Percentiles rank a stretch among this genome's conserved stretches.
Conservation (phyloP, 2,797 vertebrate genomes). For the Harpagifer antarcticus region DNA sequence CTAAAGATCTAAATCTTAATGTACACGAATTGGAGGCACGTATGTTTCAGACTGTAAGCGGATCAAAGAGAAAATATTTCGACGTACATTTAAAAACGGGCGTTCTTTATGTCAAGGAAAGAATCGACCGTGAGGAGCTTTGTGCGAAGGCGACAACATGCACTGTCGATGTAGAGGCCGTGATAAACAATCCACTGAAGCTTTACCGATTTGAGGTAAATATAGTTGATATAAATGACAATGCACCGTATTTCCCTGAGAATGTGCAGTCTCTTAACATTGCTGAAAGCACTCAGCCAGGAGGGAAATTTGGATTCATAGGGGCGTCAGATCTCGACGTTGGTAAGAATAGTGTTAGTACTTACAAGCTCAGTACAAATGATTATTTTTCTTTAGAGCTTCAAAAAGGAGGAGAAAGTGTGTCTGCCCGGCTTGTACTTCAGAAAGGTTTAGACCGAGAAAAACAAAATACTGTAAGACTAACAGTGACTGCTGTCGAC, state of each 20-base stretch:
- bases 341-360: slow-evolving; percentile 67
- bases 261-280: slow-evolving; percentile 73
- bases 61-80: slow-evolving; percentile 75
- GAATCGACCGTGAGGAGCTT: slow-evolving; percentile 79
- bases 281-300: slow-evolving; percentile 77
- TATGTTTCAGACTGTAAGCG: slow-evolving; percentile 75
- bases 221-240: slow-evolving; percentile 77
- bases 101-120: slow-evolving; percentile 68
- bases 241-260: slow-evolving; percentile 66
- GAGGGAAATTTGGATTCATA: slow-evolving; percentile 68
- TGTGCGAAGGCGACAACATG: slow-evolving; percentile 70
- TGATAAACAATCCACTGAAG: slow-evolving; percentile 73
- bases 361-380: slow-evolving; percentile 71
- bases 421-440: slow-evolving; percentile 69
- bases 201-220: slow-evolving; percentile 72
- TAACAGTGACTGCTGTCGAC: slow-evolving; percentile 67
- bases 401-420: slow-evolving; percentile 52
- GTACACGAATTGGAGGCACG: slow-evolving; percentile 69
- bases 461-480: slow-evolving; percentile 43
- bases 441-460: slow-evolving; percentile 77
- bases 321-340: slow-evolving; percentile 72
- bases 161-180: slow-evolving; percentile 69
- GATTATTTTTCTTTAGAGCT: slow-evolving; percentile 73
- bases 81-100: slow-evolving; percentile 79
- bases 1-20: slow-evolving; percentile 76